Conservation (phyloP, 2,888 invertebrate species). For the Amphimallon solstitiale region DNA sequence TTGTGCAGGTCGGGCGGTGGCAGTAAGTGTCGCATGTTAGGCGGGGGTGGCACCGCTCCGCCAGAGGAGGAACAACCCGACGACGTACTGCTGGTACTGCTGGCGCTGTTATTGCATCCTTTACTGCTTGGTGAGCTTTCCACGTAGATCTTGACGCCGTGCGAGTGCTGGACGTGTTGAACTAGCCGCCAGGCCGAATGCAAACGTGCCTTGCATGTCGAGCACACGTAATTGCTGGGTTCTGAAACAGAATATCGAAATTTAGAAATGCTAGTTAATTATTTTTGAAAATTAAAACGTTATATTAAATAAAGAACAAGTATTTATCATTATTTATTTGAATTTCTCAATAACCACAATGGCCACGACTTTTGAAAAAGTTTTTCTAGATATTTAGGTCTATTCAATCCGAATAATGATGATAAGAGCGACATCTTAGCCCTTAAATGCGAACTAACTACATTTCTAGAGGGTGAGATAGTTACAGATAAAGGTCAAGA, state of each 20-base stretch:
- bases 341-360: no score
- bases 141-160: constrained; percentile 93
- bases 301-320: no score
- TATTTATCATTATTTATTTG: no score
- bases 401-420: no score
- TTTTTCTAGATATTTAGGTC: no score
- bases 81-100: constrained; percentile 61
- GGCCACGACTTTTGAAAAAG: no score
- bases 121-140: constrained; percentile 67
- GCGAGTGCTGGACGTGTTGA: constrained; percentile 94
- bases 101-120: constrained; percentile 50
- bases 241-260: constrained; percentile 72
- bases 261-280: no score
- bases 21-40: constrained; percentile 72
- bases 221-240: constrained; percentile 93
- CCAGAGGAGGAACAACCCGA: constrained; percentile 64
- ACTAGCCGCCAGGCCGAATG: constrained; percentile 95
- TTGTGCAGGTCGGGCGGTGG: constrained; percentile 80
- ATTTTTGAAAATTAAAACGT: no score
- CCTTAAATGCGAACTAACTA: no score
- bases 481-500: no score
- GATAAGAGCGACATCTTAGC: no score
- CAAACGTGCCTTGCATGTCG: constrained; percentile 90
- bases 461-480: no score
- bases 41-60: constrained; percentile 65